These are phyloP conservation scores for Peromyscus nudipes DNA, from an alignment of 2,797 vertebrate species.

Conservation along the genomic window DNA sequence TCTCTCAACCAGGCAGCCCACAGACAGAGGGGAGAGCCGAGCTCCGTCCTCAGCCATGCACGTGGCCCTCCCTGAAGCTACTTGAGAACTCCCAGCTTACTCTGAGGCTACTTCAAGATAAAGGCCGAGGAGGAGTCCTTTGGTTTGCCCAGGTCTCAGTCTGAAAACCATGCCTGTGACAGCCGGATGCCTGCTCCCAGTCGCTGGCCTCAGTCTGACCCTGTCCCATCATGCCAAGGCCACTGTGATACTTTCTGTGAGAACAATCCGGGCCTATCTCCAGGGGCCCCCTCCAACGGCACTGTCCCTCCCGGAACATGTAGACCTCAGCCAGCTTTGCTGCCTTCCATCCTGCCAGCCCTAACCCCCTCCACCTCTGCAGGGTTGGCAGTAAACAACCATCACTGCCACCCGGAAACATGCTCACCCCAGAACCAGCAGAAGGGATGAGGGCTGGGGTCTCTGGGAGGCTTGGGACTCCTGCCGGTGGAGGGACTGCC, in stretches of 20 bases:
- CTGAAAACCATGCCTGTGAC: constrained; percentile 21
- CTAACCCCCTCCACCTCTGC: background rate
- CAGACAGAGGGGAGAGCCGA: background rate
- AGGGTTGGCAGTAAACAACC: background rate
- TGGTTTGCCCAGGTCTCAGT: background rate
- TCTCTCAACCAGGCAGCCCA: background rate
- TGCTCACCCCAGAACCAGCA: background rate
- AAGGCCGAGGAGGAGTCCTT: constrained; percentile 43
- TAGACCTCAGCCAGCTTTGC: background rate
- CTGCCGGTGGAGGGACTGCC: background rate
- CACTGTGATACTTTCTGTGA: background rate
- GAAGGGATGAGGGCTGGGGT: background rate
- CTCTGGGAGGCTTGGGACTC: background rate
- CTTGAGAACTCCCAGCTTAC: background rate
- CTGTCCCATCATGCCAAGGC: constrained; percentile 64
- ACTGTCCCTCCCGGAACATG: background rate
- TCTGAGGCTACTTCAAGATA: constrained; percentile 55
- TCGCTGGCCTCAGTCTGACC: constrained; percentile 60
- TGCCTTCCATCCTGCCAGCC: background rate
- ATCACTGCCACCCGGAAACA: rapidly evolving
- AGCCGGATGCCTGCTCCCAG: background rate
- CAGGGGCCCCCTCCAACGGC: background rate
- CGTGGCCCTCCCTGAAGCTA: background rate
- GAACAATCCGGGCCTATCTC: constrained; percentile 39
- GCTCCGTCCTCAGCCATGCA: background rate